These are phyloP conservation scores for Spodoptera litura DNA, from an alignment of 1,140 invertebrate species.

Conservation along the genomic window DNA sequence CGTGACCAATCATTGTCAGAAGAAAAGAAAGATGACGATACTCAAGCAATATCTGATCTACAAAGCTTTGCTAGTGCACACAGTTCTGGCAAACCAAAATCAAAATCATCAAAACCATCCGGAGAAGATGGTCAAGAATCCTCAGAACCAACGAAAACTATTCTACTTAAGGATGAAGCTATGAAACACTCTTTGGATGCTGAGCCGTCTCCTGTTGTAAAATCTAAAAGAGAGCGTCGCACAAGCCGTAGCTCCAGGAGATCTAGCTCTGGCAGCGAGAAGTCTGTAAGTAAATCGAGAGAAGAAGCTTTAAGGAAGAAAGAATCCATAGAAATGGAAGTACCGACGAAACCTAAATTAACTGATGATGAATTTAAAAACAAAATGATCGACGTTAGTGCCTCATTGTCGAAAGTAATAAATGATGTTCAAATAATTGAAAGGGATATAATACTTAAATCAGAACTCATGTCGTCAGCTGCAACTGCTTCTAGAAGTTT, in stretches of 20 bases:
- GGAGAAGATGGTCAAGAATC: conserved; percentile 67
- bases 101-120: conserved; percentile 69
- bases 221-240: conserved; percentile 71
- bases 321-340: conserved; percentile 41
- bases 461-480: conserved; percentile 88
- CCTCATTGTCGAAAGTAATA: conserved; percentile 65
- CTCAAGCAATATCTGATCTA: conserved; percentile 82
- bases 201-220: conserved; percentile 65
- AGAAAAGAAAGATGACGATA: conserved; percentile 82
- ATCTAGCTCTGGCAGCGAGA: conserved; percentile 83
- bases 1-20: conserved; percentile 79
- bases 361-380: conserved; percentile 61
- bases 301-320: conserved; percentile 64
- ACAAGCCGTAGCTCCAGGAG: conserved; percentile 79
- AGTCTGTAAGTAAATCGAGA: conserved; percentile 73
- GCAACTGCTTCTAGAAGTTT: conserved; percentile 88
- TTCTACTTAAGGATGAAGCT: conserved; percentile 75
- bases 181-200: conserved; percentile 56
- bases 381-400: conserved; percentile 61
- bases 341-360: conserved; percentile 46
- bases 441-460: conserved; percentile 87
- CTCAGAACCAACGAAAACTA: conserved; percentile 67
- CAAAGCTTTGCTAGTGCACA: conserved; percentile 88
- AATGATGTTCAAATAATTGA: conserved; percentile 87
- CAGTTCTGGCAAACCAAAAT: conserved; percentile 84